Evolutionary conservation across 1,140 invertebrate genomes (phyloP).

Genomic region (Penaeus japonicus): DNA sequence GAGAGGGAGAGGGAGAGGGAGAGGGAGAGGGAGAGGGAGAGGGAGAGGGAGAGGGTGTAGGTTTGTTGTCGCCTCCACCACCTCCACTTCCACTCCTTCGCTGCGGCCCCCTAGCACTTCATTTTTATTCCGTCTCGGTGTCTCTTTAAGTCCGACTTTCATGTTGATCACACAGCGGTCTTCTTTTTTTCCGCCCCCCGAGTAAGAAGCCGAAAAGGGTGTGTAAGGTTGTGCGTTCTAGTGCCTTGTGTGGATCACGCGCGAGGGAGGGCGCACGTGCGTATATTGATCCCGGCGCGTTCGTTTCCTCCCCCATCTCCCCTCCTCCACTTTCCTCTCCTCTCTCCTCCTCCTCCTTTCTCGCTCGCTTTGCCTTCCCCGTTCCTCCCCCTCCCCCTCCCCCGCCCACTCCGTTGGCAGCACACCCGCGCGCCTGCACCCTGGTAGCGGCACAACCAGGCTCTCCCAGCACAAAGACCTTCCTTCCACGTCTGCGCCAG

Average conservation of each 20-base stretch:
- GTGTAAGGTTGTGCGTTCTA: too few relatives aligned
- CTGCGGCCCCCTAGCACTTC: too few relatives aligned
- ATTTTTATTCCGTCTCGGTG: too few relatives aligned
- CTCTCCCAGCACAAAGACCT: conserved; percentile 47
- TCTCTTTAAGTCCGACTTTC: too few relatives aligned
- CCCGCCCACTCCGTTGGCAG: neutral
- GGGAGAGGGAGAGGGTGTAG: too few relatives aligned
- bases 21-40: too few relatives aligned
- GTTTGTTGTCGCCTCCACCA: too few relatives aligned
- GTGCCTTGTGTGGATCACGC: neutral
- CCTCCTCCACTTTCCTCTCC: neutral
- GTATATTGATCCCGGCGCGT: conserved; percentile 53
- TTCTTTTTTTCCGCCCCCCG: too few relatives aligned
- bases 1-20: too few relatives aligned
- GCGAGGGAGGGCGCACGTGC: conserved; percentile 36
- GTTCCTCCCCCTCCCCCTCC: neutral
- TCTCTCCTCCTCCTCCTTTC: neutral
- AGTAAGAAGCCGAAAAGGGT: too few relatives aligned
- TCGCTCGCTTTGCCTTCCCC: neutral
- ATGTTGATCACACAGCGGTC: too few relatives aligned
- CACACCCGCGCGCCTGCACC: neutral
- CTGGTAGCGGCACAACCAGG: neutral
- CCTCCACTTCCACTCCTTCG: too few relatives aligned
- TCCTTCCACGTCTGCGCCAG: conserved; percentile 47
- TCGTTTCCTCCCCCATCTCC: neutral